Percentiles rank a stretch among this genome's conserved stretches.
Evolutionary conservation across 2,797 vertebrate genomes (phyloP).

Genomic region (Xiphophorus birchmanni): DNA sequence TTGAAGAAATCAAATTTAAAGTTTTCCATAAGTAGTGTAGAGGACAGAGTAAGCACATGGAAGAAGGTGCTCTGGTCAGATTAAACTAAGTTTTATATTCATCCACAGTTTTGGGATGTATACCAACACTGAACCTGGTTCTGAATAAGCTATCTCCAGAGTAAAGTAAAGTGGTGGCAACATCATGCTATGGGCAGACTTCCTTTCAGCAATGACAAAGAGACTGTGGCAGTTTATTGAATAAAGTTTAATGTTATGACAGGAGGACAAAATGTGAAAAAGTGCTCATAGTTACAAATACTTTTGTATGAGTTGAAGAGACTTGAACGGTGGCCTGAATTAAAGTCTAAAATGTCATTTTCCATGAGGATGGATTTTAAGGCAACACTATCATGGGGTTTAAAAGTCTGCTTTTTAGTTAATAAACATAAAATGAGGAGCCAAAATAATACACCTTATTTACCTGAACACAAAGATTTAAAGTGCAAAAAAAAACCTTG

Average conservation of each 20-base stretch:
- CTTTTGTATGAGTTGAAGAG: not conserved
- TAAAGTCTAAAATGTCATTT: not conserved
- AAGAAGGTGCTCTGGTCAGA: not conserved
- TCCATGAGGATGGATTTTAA: slow-evolving; percentile 17
- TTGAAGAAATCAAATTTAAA: not conserved
- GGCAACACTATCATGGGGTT: slow-evolving; percentile 2
- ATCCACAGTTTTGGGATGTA: not conserved
- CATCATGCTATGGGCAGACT: not conserved
- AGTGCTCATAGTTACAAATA: not conserved
- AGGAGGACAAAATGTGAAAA: not conserved
- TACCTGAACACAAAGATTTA: slow-evolving; percentile 33
- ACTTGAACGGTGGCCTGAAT: not conserved
- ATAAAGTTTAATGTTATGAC: not conserved
- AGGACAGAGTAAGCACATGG: not conserved
- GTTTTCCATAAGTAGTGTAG: not conserved
- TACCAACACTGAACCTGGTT: too few species aligned
- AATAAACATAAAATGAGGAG: not conserved
- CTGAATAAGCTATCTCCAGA: not conserved
- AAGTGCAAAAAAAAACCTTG: slow-evolving; percentile 17
- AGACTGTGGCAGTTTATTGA: not conserved
- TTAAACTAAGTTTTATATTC: not conserved
- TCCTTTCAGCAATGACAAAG: not conserved
- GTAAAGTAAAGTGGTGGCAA: not conserved
- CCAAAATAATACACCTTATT: slow-evolving; percentile 5
- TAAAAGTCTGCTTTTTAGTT: not conserved